phyloP scores from a whole-genome alignment of 2,113 vertebrate genomes.

The Thermophis baileyi region DNA sequence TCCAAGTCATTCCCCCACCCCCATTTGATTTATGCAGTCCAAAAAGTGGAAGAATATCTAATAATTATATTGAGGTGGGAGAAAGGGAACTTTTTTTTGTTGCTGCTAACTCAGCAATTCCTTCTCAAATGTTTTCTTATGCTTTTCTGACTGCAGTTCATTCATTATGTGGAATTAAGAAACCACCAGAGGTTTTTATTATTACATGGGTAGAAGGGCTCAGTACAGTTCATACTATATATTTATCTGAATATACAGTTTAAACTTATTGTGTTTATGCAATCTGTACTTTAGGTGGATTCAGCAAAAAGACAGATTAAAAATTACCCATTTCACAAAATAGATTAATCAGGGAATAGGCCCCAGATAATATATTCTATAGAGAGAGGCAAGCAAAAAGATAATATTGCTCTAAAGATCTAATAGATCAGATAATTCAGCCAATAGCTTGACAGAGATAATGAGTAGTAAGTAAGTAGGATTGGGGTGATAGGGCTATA shows the following conservation, averaged over 20 bases:
- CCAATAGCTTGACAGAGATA: background rate
- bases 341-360: background rate
- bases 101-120: background rate
- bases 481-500: background rate
- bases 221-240: background rate
- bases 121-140: background rate
- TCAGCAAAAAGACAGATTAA: background rate
- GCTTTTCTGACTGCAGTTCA: background rate
- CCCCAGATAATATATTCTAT: background rate
- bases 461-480: background rate
- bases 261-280: background rate
- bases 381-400: background rate
- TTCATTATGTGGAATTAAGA: background rate
- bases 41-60: background rate
- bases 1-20: background rate
- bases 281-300: background rate
- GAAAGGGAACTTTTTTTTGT: background rate
- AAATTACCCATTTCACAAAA: background rate
- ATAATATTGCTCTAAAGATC: background rate
- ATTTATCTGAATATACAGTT: background rate
- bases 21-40: background rate
- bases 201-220: background rate
- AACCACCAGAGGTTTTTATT: background rate
- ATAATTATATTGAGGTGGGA: background rate
- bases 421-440: background rate